Percentiles rank a stretch among this genome's conserved stretches.
Evolutionary conservation across 1,140 invertebrate genomes (phyloP).

Genomic region (Hirudo medicinalis): DNA sequence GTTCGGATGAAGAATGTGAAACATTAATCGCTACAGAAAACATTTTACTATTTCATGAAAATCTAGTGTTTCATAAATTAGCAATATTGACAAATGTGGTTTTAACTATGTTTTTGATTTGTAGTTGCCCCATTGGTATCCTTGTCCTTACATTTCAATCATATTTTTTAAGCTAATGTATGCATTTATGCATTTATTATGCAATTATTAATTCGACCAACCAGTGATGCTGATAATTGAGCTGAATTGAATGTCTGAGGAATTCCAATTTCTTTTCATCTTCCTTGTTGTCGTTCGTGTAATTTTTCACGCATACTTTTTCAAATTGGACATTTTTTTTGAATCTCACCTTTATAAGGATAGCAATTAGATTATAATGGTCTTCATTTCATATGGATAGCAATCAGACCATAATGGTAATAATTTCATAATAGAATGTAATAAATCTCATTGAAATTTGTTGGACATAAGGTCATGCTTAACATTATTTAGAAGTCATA

Average conservation of each 20-base stretch:
- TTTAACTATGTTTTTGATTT: not conserved
- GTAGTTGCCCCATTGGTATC: not conserved
- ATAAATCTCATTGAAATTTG: not conserved
- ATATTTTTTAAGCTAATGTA: not conserved
- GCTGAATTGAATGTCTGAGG: conserved; percentile 74
- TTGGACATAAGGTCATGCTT: not conserved
- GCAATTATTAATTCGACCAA: conserved; percentile 43
- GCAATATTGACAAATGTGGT: not conserved
- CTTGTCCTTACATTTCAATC: not conserved
- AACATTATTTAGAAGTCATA: not conserved
- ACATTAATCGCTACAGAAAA: not conserved
- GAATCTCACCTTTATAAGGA: conserved; percentile 27
- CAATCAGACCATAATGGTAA: not conserved
- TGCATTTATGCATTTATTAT: not conserved
- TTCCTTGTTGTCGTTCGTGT: conserved; percentile 51
- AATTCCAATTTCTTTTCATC: conserved; percentile 59
- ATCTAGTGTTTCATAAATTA: not conserved
- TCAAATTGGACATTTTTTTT: conserved; percentile 54
- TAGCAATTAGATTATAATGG: conserved; percentile 12
- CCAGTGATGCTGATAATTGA: conserved; percentile 99
- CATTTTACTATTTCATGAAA: not conserved
- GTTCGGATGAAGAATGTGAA: too few species aligned
- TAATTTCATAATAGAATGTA: not conserved
- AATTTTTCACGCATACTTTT: conserved; percentile 55
- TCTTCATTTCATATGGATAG: too few species aligned